Evolutionary conservation across 1,140 invertebrate species (phyloP), one percentile per base, ranked within the genome.

Genomic region (Phthorimaea operculella): DNA sequence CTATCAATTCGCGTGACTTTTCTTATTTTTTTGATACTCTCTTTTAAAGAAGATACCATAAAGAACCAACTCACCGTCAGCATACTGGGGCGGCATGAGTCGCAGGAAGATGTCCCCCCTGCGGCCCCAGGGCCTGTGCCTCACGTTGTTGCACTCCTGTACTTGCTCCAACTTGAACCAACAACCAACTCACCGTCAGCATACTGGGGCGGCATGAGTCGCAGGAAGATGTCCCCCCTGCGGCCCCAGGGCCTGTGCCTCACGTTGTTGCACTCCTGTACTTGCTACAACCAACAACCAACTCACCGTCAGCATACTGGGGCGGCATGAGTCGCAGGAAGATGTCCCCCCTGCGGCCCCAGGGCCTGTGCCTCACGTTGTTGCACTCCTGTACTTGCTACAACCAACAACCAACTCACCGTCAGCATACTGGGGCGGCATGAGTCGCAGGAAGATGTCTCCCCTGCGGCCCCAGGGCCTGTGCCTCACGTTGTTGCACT

Each of bases 241-340:
- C 92, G 90, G 3, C 97, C 98, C 94, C 95, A 96, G 11, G 90
- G 89, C 6, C 96, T 90, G 76, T 97, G 92, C 36, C 94, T 88
- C 0, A 98, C 91, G 80, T 99, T 99, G 83, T 99, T 99, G 79
- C 98, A 99, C 71, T 94, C 92, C 97, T 87, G 76, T 91, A 95
- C 68, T 92, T 92, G 79, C 89, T 92, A n/a, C n/a, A n/a, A n/a
- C n/a, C n/a, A n/a, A n/a, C 6, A 34, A 34, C 33, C 33, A 6
- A 80, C 84, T 90, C 87, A 92, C 95, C 94, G 84, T 97, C 95
- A 16, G 90, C 89, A 83, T 99, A 99, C 48, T 90, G 88, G 0
- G 96, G 88, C 4, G 90, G 88, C 33, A 98, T 64, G 14, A 96
- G 86, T 55, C 97, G 88, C 16, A 94, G 83, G 73, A 97, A 96